A percentile compares a stretch with the other conserved stretches of the same genome.
Evolutionary conservation across 1,140 invertebrate species (phyloP).

Genomic region (Manduca sexta): DNA sequence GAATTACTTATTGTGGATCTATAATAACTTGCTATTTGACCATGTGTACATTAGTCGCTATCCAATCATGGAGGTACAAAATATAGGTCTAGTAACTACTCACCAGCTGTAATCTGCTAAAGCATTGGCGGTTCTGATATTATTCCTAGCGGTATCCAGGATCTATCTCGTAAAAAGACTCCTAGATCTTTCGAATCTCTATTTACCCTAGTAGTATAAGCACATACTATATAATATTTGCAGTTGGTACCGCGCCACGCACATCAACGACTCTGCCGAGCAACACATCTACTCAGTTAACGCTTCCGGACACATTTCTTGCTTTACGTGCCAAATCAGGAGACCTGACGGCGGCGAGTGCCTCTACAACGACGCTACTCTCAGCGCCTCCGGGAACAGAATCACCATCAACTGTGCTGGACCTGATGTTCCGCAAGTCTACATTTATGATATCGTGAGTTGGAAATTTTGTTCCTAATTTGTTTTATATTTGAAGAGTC

Average conservation of each 20-base stretch:
- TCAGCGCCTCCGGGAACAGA: constrained; percentile 79
- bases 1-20: no score
- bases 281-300: constrained; percentile 77
- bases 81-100: no score
- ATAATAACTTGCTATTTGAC: no score
- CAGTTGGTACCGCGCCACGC: constrained; percentile 81
- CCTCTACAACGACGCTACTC: constrained; percentile 80
- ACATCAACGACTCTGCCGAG: constrained; percentile 74
- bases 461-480: not conserved
- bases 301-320: constrained; percentile 50
- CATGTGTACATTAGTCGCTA: no score
- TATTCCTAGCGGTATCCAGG: no score
- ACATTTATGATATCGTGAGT: constrained; percentile 55
- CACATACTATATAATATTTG: no score
- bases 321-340: constrained; percentile 76
- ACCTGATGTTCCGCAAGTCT: constrained; percentile 61
- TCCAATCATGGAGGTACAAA: no score
- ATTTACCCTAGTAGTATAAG: no score
- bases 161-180: no score
- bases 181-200: no score
- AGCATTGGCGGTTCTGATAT: no score
- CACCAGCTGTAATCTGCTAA: no score
- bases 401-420: constrained; percentile 84
- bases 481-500: constrained; percentile 1
- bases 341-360: constrained; percentile 73